Percentiles rank a stretch among this genome's conserved stretches.
Conservation (phyloP, 1,140 invertebrate species). For the Paraescarpia echinospica region DNA sequence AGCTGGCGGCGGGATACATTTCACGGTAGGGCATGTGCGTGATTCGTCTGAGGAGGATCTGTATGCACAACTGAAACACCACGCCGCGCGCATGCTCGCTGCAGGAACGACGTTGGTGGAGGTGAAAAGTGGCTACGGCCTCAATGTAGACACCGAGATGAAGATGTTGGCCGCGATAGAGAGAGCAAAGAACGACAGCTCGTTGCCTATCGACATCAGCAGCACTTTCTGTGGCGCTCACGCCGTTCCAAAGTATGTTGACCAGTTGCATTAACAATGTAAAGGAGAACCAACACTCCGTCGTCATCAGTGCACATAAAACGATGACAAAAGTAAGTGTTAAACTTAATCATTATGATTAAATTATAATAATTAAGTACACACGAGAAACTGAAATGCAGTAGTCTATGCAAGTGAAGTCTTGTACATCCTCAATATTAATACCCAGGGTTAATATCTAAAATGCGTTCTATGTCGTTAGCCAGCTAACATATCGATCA, state of each 20-base stretch:
- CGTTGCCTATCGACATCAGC: constrained; percentile 63
- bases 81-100: constrained; percentile 61
- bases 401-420: too few relatives aligned
- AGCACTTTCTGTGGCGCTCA: constrained; percentile 70
- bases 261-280: background rate
- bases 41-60: constrained; percentile 63
- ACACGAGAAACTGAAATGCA: too few relatives aligned
- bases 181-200: constrained; percentile 51
- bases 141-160: constrained; percentile 65
- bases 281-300: background rate
- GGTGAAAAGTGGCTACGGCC: constrained; percentile 70
- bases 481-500: too few relatives aligned
- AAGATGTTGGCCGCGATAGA: constrained; percentile 67
- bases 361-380: too few relatives aligned
- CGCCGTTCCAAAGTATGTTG: constrained; percentile 65
- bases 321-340: background rate
- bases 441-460: too few relatives aligned
- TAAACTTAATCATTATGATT: too few relatives aligned
- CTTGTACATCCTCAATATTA: too few relatives aligned
- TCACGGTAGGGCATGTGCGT: constrained; percentile 66
- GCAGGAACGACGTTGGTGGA: constrained; percentile 13
- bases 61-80: constrained; percentile 54
- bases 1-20: constrained; percentile 69
- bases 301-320: background rate
- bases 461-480: too few relatives aligned